Conservation (phyloP, 2,888 invertebrate genomes). For the Chesias legatella region DNA sequence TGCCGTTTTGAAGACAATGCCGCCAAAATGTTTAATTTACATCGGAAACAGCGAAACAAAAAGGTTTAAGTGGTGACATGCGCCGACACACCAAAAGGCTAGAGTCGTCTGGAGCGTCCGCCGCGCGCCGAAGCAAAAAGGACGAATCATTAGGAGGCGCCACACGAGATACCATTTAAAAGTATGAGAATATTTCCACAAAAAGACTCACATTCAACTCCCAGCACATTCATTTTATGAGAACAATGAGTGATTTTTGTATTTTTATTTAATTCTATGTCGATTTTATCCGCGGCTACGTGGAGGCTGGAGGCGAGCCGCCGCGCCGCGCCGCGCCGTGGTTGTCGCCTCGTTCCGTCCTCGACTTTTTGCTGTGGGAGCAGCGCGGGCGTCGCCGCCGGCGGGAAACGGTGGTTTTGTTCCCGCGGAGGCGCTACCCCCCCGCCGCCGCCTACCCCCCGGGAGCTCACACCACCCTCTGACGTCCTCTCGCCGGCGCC, state of each 20-base stretch:
- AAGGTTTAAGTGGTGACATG: constrained; percentile 66
- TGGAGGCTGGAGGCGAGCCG: constrained; percentile 70
- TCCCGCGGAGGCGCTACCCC: constrained; percentile 51
- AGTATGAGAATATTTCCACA: constrained; percentile 80
- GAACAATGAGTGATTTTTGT: constrained; percentile 81
- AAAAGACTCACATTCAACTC: constrained; percentile 79
- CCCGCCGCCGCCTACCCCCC: constrained; percentile 44
- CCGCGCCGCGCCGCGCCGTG: constrained; percentile 43
- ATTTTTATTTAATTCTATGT: constrained; percentile 80
- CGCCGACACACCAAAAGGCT: constrained; percentile 74
- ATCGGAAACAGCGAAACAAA: constrained; percentile 67
- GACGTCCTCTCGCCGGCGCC: constrained; percentile 47
- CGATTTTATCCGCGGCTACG: constrained; percentile 76
- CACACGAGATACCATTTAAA: constrained; percentile 80
- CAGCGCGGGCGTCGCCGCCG: constrained; percentile 59
- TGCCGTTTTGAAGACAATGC: constrained; percentile 58
- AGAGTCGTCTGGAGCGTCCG: constrained; percentile 58
- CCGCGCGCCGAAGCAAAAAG: constrained; percentile 73
- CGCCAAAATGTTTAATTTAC: constrained; percentile 75
- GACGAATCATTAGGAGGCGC: constrained; percentile 79
- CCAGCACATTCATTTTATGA: constrained; percentile 80
- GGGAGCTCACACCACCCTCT: constrained; percentile 32
- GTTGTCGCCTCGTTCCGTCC: constrained; percentile 75
- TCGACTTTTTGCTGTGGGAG: constrained; percentile 71
- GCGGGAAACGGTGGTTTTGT: constrained; percentile 62